Evolutionary conservation across 2,888 invertebrate genomes (phyloP), one percentile per base, ranked within the genome.

Genomic region (Stenoptilia bipunctidactyla): DNA sequence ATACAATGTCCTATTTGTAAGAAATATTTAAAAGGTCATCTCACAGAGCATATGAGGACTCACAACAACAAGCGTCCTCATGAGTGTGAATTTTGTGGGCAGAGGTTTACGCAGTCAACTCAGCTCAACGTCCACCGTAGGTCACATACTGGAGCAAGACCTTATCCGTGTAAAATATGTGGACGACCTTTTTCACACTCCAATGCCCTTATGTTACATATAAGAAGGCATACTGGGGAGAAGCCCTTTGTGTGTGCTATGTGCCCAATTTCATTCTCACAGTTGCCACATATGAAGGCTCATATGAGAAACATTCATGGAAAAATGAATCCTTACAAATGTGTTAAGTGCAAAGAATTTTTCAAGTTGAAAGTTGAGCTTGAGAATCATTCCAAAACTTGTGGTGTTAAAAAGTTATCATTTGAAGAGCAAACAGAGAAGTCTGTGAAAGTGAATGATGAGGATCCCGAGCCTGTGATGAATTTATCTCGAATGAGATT

Each of bases 251-350:
- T 57, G 13, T 91, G 91, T 58, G 77, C 88, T 10, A 73, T 90
- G 52, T 93, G 93, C 56, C 88, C 89, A 27, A 86, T 89, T 27
- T 88, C 89, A 1, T 94, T 94, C 65, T 90, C 92, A 0, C 94
- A 94, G 61, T 68, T 94, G 41, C 93, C 94, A 0, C 94, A 94
- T 59, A 88, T 94, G 69, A 94, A 94, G 69, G 92, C 93, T 45
- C 94, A 95, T 64, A 93, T 95, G 93, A 86, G 88, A 45, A 91
- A 91, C 55, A 92, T 94, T 40, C 94, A 94, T 64, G 90, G 92
- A 20, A 88, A 91, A 49, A 87, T 86, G 45, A 90, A 92, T 49
- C 91, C 93, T 0, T 94, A 94, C 58, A 88, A 90, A 59, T 94
- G 94, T 61, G 73, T 82, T 13, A 87, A 87, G 38, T 94, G 94